phyloP scores from a whole-genome alignment of 2,888 invertebrate genomes.

The Coronaproctus castanopsis region DNA sequence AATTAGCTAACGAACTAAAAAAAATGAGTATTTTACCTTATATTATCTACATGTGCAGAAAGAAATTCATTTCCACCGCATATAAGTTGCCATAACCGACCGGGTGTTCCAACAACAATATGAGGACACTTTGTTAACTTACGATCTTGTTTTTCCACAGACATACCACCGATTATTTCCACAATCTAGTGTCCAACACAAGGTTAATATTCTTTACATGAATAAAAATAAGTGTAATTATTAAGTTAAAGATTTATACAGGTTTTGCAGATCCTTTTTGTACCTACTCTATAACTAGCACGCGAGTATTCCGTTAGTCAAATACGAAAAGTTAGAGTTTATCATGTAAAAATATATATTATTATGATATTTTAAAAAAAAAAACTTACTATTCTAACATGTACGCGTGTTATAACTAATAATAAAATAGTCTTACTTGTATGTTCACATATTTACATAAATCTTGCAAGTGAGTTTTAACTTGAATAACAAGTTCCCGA shows the following conservation, averaged over 20 bases:
- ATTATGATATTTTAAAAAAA: no score
- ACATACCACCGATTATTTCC: conserved; percentile 82
- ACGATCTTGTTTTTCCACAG: conserved; percentile 80
- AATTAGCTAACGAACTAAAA: conserved; percentile 2
- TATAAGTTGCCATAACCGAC: conserved; percentile 85
- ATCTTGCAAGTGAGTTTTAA: conserved; percentile 61
- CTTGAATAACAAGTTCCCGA: conserved; percentile 85
- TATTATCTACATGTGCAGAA: conserved; percentile 44
- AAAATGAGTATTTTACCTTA: conserved; percentile 35
- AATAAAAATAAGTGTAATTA: no score
- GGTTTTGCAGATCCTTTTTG: no score
- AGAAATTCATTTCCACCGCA: conserved; percentile 50
- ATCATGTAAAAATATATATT: no score
- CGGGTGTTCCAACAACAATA: conserved; percentile 91
- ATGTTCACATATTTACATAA: conserved; percentile 62
- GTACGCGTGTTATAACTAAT: no score
- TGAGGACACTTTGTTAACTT: conserved; percentile 65
- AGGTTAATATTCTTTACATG: not conserved
- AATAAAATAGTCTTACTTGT: conserved; percentile 26
- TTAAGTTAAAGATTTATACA: no score
- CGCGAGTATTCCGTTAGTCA: no score
- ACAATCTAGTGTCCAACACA: conserved; percentile 34
- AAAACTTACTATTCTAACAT: no score
- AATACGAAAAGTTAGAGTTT: no score
- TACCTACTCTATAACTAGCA: no score